A percentile compares a stretch with the other conserved stretches of the same genome.
Conservation (phyloP, 2,888 invertebrate species). For the Amiota minor region DNA sequence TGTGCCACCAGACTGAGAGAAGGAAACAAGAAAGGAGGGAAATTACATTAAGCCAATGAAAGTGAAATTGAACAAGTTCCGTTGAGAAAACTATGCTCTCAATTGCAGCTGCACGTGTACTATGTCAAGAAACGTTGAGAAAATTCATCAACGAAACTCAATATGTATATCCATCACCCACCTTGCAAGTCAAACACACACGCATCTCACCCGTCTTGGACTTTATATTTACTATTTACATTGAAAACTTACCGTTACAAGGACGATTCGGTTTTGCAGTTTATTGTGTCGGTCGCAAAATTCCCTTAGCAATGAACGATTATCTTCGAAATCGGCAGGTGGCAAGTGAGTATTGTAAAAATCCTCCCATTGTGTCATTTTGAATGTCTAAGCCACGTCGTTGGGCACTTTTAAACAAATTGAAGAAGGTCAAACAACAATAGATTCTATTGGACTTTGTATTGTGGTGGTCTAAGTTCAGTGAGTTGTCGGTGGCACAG, state of each 20-base stretch:
- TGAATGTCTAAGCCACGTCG: constrained; percentile 5
- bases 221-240: not conserved
- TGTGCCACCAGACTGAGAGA: constrained; percentile 91
- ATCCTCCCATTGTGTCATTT: constrained; percentile 83
- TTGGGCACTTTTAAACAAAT: not conserved
- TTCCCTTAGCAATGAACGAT: constrained; percentile 81
- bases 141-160: not conserved
- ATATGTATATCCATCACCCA: not conserved
- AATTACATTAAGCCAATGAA: not conserved
- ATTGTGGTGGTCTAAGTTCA: too few relatives aligned
- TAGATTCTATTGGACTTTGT: too few relatives aligned
- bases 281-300: constrained; percentile 83
- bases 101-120: not conserved
- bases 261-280: constrained; percentile 81
- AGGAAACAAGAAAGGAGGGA: not conserved
- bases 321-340: constrained; percentile 85
- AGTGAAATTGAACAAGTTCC: not conserved
- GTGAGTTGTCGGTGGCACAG: too few relatives aligned
- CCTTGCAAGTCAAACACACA: not conserved
- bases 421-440: too few relatives aligned
- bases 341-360: constrained; percentile 86
- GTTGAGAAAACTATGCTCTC: not conserved
- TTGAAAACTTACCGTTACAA: constrained; percentile 81
- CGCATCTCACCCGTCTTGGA: not conserved
- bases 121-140: not conserved